Evolutionary conservation across 2,113 vertebrate genomes (phyloP).

Genomic region (Isichthys henryi): DNA sequence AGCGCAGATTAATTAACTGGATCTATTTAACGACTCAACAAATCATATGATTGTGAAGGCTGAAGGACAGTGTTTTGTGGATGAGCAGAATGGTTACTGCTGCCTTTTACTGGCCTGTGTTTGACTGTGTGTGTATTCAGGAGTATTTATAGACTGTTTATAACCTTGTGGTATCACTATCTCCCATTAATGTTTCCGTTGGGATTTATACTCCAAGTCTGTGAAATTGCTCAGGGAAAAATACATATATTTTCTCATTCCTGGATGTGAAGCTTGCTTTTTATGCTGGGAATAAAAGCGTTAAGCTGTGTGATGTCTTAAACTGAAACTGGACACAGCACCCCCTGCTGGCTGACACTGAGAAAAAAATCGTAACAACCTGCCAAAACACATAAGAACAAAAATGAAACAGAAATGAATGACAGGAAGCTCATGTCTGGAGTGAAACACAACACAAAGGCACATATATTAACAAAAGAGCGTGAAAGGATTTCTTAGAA

Average conservation of each 20-base stretch:
- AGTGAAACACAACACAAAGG: neutral
- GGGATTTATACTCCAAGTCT: neutral
- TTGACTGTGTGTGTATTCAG: neutral
- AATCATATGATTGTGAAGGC: slow-evolving; percentile 42
- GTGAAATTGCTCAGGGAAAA: neutral
- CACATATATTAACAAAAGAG: neutral
- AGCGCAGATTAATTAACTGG: slow-evolving; percentile 55
- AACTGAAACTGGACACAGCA: neutral
- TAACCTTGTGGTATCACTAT: neutral
- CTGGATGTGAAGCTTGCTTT: neutral
- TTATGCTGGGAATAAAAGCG: neutral
- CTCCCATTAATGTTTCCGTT: neutral
- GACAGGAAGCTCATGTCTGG: neutral
- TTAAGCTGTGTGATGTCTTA: neutral
- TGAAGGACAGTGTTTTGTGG: slow-evolving; percentile 30
- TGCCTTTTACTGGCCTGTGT: neutral
- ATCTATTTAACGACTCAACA: slow-evolving; percentile 55
- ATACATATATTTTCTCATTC: neutral
- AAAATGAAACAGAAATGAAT: neutral
- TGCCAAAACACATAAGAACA: neutral
- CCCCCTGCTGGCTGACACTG: neutral
- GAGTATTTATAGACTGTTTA: neutral
- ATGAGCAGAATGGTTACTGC: neutral
- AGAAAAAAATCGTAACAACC: neutral
- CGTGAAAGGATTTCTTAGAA: neutral